A percentile compares a stretch with the other conserved stretches of the same genome.
Evolutionary conservation across 1,140 invertebrate species (phyloP).

Genomic region (Anastatus disparis): DNA sequence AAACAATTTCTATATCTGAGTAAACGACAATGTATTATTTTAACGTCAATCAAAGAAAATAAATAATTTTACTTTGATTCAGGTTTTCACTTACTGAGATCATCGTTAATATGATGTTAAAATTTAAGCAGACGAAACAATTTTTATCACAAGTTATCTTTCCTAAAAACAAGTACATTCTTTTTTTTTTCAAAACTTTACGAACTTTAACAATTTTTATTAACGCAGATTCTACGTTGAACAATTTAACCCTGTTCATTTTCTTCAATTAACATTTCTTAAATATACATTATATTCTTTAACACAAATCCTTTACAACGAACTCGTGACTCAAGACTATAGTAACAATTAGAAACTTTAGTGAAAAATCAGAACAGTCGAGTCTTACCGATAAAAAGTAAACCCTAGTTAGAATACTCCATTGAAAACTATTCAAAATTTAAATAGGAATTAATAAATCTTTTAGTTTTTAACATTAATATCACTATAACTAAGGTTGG

Average conservation of each 20-base stretch:
- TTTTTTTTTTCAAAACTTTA: slow-evolving; percentile 23
- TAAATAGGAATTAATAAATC: no score
- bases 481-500: no score
- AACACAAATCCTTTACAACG: background rate
- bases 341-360: slow-evolving; percentile 28
- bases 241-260: slow-evolving; percentile 13
- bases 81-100: background rate
- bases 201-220: slow-evolving; percentile 19
- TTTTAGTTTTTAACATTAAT: no score
- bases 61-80: background rate
- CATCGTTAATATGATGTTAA: no score
- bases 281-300: slow-evolving; percentile 17
- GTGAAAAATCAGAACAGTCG: slow-evolving; percentile 24
- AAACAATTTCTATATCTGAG: no score
- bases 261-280: background rate
- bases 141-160: slow-evolving; percentile 36
- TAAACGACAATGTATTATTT: slow-evolving; percentile 1
- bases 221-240: background rate
- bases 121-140: background rate
- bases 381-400: slow-evolving; percentile 8
- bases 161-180: slow-evolving; percentile 15
- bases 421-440: slow-evolving; percentile 5
- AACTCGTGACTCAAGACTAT: slow-evolving; percentile 28
- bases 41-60: no score
- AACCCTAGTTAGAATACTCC: background rate